Base-by-base conservation (phyloP, 2,797 vertebrate species). In the Enteromius afrohamiltoni region DNA sequence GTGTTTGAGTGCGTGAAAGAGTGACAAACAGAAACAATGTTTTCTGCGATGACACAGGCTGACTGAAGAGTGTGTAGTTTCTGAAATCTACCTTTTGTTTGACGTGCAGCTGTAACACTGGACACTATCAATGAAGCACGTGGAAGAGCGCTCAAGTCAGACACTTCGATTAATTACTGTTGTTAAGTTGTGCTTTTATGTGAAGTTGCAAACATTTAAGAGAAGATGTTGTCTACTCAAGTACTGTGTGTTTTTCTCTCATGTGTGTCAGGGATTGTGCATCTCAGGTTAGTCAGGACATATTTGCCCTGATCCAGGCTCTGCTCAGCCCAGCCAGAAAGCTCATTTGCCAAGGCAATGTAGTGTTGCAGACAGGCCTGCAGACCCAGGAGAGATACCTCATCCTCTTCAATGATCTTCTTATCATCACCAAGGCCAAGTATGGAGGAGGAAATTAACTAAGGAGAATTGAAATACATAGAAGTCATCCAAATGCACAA, bases 391-490 rank as follows among this genome's bases (percentile, higher is more conserved):
- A 98, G 83, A 91, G 97, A 65, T 96, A 97, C 88, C 95, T 98
- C 85, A 97, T 98, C 90, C 95, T 99, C 81, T 98, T 98, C 93
- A 96, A 88, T 0, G 97, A 98, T 90, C 91, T 96, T 1, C 93
- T 99, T 85, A 93, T 98, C 82, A 93, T 98, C 84, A 93, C 97
- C 89, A 99, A 99, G 91, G 94, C 97, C 91, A 98, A 98, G 98
- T 98, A 90, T 94, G 97, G 58, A 29, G 16, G 79, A 40, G 53
- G 34, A 78, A 45, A 67, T 68, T 7, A 3, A 58, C 55, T 75
- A 11, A 31, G 74, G 49, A 64, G 40, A 77, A 40, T 14, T 70
- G 1, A 8, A 23, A 37, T 21, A 40, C 8, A 40, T 9, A 37
- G 5, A 42, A 42, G 13, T 45, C 2, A 69, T 45, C 21, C n/a